Conservation (phyloP, 2,113 vertebrate genomes). For the Parus major region DNA sequence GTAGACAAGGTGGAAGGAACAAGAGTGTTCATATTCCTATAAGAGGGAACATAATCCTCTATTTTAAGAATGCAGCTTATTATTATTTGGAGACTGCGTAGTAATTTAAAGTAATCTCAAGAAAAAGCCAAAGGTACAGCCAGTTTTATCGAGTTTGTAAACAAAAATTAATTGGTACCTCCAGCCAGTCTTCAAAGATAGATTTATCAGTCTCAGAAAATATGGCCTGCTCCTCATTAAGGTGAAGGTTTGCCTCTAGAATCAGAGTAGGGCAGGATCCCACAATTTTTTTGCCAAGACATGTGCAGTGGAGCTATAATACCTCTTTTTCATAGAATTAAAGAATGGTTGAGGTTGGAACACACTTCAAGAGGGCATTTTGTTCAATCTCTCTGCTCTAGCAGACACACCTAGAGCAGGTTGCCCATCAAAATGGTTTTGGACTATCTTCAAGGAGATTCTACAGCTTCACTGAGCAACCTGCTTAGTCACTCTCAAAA, state of each 20-base stretch:
- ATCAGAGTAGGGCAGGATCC: not conserved
- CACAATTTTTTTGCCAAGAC: not conserved
- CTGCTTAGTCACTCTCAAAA: fast-evolving
- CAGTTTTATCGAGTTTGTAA: not conserved
- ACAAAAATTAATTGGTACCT: not conserved
- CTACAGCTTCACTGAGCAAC: not conserved
- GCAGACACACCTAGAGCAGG: not conserved
- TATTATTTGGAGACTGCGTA: not conserved
- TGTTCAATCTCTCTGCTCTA: not conserved
- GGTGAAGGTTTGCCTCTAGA: not conserved
- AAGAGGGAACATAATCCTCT: not conserved
- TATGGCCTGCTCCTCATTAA: not conserved
- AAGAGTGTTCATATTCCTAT: not conserved
- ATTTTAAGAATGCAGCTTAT: not conserved
- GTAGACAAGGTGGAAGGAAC: not conserved
- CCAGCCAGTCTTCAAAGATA: not conserved
- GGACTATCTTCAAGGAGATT: not conserved
- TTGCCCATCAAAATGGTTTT: not conserved
- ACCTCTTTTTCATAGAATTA: not conserved
- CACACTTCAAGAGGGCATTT: not conserved
- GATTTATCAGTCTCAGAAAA: not conserved
- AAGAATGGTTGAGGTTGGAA: not conserved
- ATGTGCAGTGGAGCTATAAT: not conserved
- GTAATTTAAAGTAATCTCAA: not conserved
- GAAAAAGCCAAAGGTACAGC: not conserved